A percentile compares a stretch with the other conserved stretches of the same genome.
phyloP scores from a whole-genome alignment of 2,888 invertebrate genomes.

The Orgyia antiqua region DNA sequence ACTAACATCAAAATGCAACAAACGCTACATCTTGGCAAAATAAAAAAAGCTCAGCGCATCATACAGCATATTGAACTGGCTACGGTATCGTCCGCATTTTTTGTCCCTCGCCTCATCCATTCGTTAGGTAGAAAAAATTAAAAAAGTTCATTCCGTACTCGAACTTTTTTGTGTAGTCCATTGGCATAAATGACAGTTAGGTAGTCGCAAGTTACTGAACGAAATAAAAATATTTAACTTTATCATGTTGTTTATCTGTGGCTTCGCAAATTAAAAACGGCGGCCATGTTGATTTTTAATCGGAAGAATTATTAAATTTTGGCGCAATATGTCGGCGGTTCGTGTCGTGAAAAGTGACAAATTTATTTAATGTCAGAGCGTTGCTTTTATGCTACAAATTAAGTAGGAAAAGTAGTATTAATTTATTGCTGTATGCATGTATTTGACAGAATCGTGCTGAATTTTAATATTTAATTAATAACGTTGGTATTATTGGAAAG shows the following conservation, averaged over 20 bases:
- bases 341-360: background rate
- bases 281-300: slow-evolving; percentile 8
- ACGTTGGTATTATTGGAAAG: too few species aligned
- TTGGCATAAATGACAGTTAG: slow-evolving; percentile 17
- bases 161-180: slow-evolving; percentile 17
- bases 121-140: slow-evolving; percentile 14
- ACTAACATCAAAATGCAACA: too few species aligned
- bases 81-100: slow-evolving; percentile 9
- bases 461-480: too few species aligned
- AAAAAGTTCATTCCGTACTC: slow-evolving; percentile 9
- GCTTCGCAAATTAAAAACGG: slow-evolving; percentile 24
- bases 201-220: slow-evolving; percentile 8
- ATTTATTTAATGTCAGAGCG: background rate
- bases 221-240: slow-evolving; percentile 18
- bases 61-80: background rate
- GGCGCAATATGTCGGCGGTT: slow-evolving; percentile 1
- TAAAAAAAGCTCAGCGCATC: too few species aligned
- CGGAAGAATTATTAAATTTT: slow-evolving; percentile 10
- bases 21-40: too few species aligned
- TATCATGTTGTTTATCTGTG: slow-evolving; percentile 14
- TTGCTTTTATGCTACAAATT: too few species aligned
- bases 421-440: too few species aligned
- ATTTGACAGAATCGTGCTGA: too few species aligned
- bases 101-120: slow-evolving; percentile 5
- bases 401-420: too few species aligned